A percentile compares a stretch with the other conserved stretches of the same genome.
These are phyloP conservation scores for Zaprionus vittiger DNA, from an alignment of 1,140 invertebrate species.

Conservation along the genomic window DNA sequence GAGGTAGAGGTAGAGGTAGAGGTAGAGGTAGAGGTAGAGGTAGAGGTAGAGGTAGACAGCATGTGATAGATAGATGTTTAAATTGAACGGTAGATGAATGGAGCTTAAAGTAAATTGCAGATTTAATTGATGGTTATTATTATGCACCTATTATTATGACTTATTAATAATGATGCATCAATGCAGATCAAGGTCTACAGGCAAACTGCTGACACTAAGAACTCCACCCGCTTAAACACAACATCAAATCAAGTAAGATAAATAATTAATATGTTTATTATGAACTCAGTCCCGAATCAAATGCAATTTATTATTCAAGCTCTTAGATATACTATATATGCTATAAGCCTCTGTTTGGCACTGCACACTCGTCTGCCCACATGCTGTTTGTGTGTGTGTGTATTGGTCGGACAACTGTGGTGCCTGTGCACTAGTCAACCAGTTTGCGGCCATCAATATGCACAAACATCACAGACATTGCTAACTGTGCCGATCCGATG, in stretches of 20 bases:
- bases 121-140: no score
- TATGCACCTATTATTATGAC: no score
- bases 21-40: no score
- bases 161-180: not conserved
- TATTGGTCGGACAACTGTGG: not conserved
- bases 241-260: not conserved
- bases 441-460: conserved; percentile 29
- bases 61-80: no score
- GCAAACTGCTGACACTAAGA: not conserved
- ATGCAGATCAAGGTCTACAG: not conserved
- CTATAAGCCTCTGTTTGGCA: no score
- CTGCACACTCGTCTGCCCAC: no score
- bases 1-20: no score
- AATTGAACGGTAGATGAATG: no score
- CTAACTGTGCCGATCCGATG: not conserved
- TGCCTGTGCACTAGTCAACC: conserved; percentile 23
- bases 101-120: no score
- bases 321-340: not conserved
- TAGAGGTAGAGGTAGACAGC: no score
- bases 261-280: conserved; percentile 1
- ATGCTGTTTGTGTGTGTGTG: no score
- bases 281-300: not conserved
- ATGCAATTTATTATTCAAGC: not conserved
- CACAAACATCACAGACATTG: conserved; percentile 14
- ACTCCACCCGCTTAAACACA: not conserved